These are phyloP conservation scores for Rhinoderma darwinii DNA, from an alignment of 2,113 vertebrate species.

Conservation along the genomic window DNA sequence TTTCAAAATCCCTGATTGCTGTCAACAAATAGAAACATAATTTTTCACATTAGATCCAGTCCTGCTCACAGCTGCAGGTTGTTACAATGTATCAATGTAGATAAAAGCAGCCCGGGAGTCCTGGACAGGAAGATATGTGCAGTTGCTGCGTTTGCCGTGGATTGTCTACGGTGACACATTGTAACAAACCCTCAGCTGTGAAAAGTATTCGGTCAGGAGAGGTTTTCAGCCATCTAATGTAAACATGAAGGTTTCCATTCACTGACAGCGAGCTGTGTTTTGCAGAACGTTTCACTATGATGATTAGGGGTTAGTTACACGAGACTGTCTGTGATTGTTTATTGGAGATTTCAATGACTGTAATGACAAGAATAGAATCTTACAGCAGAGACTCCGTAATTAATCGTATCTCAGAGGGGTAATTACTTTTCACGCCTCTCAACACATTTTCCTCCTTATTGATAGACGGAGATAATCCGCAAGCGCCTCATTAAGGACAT, in stretches of 20 bases:
- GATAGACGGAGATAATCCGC: slow-evolving; percentile 87
- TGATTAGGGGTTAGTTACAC: no score
- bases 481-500: slow-evolving; percentile 93
- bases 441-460: slow-evolving; percentile 46
- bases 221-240: no score
- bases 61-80: not conserved
- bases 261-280: not conserved
- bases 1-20: not conserved
- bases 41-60: no score
- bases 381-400: not conserved
- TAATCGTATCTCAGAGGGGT: not conserved
- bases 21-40: not conserved
- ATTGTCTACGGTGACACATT: not conserved
- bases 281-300: not conserved
- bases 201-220: not conserved
- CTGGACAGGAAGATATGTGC: no score
- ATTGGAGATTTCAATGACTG: not conserved
- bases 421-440: slow-evolving; percentile 4
- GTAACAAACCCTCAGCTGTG: not conserved
- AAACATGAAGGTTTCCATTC: not conserved
- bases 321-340: not conserved
- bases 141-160: no score
- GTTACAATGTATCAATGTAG: not conserved
- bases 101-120: no score
- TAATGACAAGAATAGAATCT: not conserved